Conservation (phyloP, 2,888 invertebrate genomes). For the Ametastegia equiseti region DNA sequence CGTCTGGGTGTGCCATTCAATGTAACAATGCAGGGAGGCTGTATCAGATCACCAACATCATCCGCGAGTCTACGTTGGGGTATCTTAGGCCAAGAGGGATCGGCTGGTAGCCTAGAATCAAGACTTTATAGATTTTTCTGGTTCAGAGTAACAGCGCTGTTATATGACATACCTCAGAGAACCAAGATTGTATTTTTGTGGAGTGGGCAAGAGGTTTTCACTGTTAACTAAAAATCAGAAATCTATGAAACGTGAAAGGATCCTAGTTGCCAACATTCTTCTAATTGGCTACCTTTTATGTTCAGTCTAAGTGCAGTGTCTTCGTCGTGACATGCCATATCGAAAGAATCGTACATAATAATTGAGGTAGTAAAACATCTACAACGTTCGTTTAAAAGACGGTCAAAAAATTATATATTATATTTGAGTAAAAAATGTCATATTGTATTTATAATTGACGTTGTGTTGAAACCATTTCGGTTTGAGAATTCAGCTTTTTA, state of each 20-base stretch:
- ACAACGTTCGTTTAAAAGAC: too few species aligned
- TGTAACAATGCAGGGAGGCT: conserved; percentile 66
- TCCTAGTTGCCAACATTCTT: not conserved
- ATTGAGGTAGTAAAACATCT: not conserved
- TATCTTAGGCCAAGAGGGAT: conserved; percentile 73
- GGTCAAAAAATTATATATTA: too few species aligned
- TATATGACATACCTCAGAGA: conserved; percentile 64
- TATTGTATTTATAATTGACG: not conserved
- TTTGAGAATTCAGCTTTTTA: conserved; percentile 10
- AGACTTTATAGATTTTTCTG: not conserved
- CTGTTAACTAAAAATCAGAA: conserved; percentile 63
- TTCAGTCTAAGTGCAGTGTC: conserved; percentile 63
- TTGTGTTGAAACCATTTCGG: not conserved
- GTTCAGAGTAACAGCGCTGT: not conserved
- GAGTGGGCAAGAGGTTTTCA: conserved; percentile 64
- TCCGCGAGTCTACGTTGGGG: conserved; percentile 65
- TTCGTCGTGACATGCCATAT: conserved; percentile 67
- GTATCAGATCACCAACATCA: conserved; percentile 61
- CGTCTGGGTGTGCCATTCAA: conserved; percentile 64
- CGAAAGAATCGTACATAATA: conserved; percentile 62
- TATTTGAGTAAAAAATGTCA: conserved; percentile 8
- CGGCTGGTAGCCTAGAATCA: conserved; percentile 66
- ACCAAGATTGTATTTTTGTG: conserved; percentile 62
- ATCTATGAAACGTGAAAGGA: not conserved
- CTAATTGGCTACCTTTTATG: conserved; percentile 63